Conservation (phyloP, 2,113 vertebrate species). For the Myiopsitta monachus region DNA sequence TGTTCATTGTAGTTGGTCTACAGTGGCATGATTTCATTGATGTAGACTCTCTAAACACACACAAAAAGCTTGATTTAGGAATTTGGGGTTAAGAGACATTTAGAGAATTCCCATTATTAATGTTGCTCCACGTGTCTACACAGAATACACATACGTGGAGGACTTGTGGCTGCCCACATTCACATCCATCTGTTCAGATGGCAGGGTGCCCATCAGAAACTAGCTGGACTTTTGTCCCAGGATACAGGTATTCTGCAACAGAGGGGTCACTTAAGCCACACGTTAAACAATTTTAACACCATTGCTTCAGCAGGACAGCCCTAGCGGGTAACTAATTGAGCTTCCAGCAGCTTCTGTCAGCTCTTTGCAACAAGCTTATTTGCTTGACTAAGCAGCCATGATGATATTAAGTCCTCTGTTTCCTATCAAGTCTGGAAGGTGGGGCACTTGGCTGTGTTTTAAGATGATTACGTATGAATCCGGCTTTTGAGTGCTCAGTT, state of each 20-base stretch:
- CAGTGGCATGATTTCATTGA: neutral
- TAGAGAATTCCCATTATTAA: neutral
- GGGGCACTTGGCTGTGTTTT: neutral
- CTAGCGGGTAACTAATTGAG: slow-evolving; percentile 1
- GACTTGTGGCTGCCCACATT: neutral
- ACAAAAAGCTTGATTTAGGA: neutral
- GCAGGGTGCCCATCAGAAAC: neutral
- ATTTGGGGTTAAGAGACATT: neutral
- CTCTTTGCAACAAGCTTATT: neutral
- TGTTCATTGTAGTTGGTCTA: neutral
- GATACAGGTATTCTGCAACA: neutral
- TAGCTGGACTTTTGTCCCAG: neutral
- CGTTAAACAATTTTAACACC: neutral
- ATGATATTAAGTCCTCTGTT: neutral
- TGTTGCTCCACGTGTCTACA: neutral
- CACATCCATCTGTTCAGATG: neutral
- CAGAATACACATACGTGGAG: accelerated
- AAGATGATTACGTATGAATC: neutral
- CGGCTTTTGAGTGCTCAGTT: neutral
- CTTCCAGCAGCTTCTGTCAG: slow-evolving; percentile 17
- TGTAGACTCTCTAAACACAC: neutral
- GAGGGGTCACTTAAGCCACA: neutral
- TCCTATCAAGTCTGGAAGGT: neutral
- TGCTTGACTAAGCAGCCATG: neutral
- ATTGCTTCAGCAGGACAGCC: neutral